Evolutionary conservation across 1,140 invertebrate genomes (phyloP), one percentile per base, ranked within the genome.

Genomic region (Contarinia nasturtii): DNA sequence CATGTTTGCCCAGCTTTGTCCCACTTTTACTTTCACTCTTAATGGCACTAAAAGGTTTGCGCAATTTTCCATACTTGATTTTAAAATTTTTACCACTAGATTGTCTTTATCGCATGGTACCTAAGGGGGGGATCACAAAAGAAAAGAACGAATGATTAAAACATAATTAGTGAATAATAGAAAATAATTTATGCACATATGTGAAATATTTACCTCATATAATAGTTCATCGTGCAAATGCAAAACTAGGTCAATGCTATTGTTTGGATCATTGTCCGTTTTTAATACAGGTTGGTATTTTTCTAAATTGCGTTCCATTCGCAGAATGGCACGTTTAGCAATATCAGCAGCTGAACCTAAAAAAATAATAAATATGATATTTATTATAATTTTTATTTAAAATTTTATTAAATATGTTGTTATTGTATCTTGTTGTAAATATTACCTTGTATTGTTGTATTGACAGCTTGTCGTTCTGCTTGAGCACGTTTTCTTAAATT

Each of bases 161-260:
- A 34, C 14, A 7, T 14, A 34, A 8, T 7, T 34, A 34, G 7
- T 7, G 14, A 34, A 7, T 8, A 8, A 34, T 34, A 34, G 14
- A 34, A 34, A 34, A 34, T 34, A 34, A 34, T 34, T 34, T 34
- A 34, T 34, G 33, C 14, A 8, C 14, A 34, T 34, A 8, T 34
- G 7, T 34, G 14, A n/a, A n/a, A n/a, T n/a, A n/a, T n/a, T n/a
- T n/a, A n/a, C n/a, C 72, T 98, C 92, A 57, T 86, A 96, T 20
- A 98, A 78, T 1, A 98, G 69, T 72, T 98, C 94, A 68, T 98
- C 94, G 59, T 98, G 93, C 51, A 98, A 68, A 60, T 97, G 89
- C 34, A 97, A 66, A 2, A 96, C 74, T 17, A 95, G 68, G 50
- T 59, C 63, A 43, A 50, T 50, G 50, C 44, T 48, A 11, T 53